Conservation (phyloP, 1,140 invertebrate species). For the Colletes gigas region DNA sequence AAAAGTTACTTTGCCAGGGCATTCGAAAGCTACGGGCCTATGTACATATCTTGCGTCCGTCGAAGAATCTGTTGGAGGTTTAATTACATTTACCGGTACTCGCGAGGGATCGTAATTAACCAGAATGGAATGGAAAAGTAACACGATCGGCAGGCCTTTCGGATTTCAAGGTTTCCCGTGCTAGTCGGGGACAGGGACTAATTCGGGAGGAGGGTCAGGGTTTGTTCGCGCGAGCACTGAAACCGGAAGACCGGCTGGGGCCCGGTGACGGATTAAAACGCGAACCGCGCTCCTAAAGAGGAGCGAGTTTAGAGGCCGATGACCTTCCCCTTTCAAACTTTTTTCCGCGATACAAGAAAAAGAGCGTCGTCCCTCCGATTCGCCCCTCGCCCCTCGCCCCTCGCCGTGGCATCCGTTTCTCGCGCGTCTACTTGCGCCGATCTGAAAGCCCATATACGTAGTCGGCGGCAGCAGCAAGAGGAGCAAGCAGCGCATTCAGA, state of each 20-base stretch:
- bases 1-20: conserved; percentile 18
- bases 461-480: not conserved
- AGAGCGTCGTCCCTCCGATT: conserved; percentile 37
- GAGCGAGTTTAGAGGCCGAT: conserved; percentile 30
- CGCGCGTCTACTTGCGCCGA: conserved; percentile 36
- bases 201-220: no score
- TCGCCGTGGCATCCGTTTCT: conserved; percentile 31
- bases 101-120: not conserved
- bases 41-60: no score
- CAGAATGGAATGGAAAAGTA: not conserved
- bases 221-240: no score
- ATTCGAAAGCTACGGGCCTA: no score
- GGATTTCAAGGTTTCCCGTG: no score
- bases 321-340: conserved; percentile 26
- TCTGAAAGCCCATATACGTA: conserved; percentile 34
- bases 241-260: not conserved
- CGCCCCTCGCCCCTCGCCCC: conserved; percentile 1
- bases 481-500: conserved; percentile 36
- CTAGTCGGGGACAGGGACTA: no score
- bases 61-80: not conserved
- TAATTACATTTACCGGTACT: conserved; percentile 6
- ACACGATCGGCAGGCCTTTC: no score
- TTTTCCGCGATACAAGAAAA: conserved; percentile 36
- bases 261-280: not conserved
- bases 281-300: not conserved